Evolutionary conservation across 2,113 vertebrate species (phyloP), one percentile per base, ranked within the genome.

Genomic region (Prunella fulvescens): DNA sequence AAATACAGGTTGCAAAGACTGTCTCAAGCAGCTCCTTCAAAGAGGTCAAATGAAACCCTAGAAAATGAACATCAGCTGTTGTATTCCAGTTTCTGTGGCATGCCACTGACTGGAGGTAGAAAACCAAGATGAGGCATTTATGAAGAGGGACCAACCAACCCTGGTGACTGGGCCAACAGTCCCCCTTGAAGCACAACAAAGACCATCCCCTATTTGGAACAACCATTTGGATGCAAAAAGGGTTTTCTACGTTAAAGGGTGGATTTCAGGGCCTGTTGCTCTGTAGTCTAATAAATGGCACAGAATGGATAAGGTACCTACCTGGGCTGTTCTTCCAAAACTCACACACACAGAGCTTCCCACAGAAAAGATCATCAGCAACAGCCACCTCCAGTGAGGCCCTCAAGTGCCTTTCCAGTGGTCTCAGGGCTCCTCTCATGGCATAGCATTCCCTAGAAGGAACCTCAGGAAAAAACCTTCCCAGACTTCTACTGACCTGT

Each of bases 211-310:
- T 25, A 8, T 29, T 31, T 23, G 18, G 56, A 86, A 66, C 12
- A 40, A 67, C 31, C 35, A 13, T 9, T 48, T 77, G 28, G 17
- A 54, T 71, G 22, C 19, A 72, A 29, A 76, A 78, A 28, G 7
- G 11, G 17, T 66, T 50, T 53, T 67, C 51, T 12, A 1, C 0
- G 0, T 78, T 66, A 3, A 65, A 39, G 39, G 50, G 20, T 3
- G 26, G 19, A 65, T 42, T 69, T 73, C 29, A n/a, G 64, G 51
- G 29, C 58, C 57, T 86, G 64, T 39, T 61, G 42, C n/a, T 58
- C 23, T 35, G 56, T 23, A 64, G 37, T 19, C 24, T 53, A 61
- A 48, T 18, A 64, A 74, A 47, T 19, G 33, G 16, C 26, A 66
- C 26, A 40, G 44, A 62, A n/a, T 22, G 18, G 31, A 14, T 57